These are phyloP conservation scores for Carabus problematicus DNA, from an alignment of 2,888 invertebrate genomes.

Conservation along the genomic window DNA sequence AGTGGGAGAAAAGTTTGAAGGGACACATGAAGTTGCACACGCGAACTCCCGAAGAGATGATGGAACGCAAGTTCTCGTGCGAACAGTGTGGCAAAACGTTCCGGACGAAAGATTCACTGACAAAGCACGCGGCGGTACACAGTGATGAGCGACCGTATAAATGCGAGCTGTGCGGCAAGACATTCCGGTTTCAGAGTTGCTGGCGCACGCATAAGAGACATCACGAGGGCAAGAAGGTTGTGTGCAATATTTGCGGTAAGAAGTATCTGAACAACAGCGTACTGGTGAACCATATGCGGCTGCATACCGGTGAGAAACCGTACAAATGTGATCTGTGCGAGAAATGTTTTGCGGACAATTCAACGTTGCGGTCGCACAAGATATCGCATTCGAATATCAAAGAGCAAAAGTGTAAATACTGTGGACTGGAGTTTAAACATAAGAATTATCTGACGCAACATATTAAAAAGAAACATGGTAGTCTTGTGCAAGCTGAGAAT, in stretches of 20 bases:
- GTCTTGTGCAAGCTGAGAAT: neutral
- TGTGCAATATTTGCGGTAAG: neutral
- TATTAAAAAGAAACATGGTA: slow-evolving; percentile 1
- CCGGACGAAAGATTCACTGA: slow-evolving; percentile 25
- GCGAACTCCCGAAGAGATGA: slow-evolving; percentile 11
- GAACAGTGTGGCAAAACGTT: slow-evolving; percentile 36
- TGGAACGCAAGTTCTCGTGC: slow-evolving; percentile 23
- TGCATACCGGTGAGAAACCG: slow-evolving; percentile 1
- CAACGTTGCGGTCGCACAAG: neutral
- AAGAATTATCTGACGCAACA: neutral
- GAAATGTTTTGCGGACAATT: slow-evolving; percentile 5
- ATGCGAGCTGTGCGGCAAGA: slow-evolving; percentile 43
- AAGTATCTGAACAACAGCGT: neutral
- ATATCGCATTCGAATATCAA: slow-evolving; percentile 1
- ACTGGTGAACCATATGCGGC: neutral
- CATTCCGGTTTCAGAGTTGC: slow-evolving; percentile 9
- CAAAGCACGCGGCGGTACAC: slow-evolving; percentile 40
- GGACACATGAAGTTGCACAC: slow-evolving; percentile 16
- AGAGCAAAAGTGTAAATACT: slow-evolving; percentile 1
- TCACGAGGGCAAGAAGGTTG: neutral
- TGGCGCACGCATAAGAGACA: neutral
- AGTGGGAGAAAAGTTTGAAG: slow-evolving; percentile 28
- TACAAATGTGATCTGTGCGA: neutral
- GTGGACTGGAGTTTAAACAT: neutral
- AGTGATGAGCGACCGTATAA: slow-evolving; percentile 37